Evolutionary conservation across 2,888 invertebrate species (phyloP).

Genomic region (Pandemis cinnamomeana): DNA sequence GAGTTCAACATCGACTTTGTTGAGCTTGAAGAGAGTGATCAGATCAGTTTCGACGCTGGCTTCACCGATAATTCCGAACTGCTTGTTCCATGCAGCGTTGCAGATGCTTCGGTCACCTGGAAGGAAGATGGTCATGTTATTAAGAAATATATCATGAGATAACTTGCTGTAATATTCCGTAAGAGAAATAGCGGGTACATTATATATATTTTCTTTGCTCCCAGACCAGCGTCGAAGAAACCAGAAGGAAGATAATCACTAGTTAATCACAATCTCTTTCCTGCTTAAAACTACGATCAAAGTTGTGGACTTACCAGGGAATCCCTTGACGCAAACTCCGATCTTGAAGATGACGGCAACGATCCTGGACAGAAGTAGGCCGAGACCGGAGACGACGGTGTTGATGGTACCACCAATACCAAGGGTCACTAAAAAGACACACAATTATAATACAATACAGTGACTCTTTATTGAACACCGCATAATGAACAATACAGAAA

Average conservation of each 20-base stretch:
- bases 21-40: neutral
- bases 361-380: slow-evolving; percentile 1
- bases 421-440: neutral
- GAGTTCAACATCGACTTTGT: neutral
- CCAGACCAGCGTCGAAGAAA: too few relatives aligned
- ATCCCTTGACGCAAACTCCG: slow-evolving; percentile 28
- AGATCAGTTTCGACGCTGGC: neutral
- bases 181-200: too few relatives aligned
- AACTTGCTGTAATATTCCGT: too few relatives aligned
- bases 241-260: too few relatives aligned
- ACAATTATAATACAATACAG: neutral
- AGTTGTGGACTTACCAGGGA: slow-evolving; percentile 6
- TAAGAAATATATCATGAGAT: too few relatives aligned
- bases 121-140: neutral
- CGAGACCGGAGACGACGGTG: neutral
- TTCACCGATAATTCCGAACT: slow-evolving; percentile 1
- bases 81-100: slow-evolving; percentile 20
- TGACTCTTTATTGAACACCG: too few relatives aligned
- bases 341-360: slow-evolving; percentile 34
- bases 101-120: slow-evolving; percentile 24
- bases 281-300: too few relatives aligned
- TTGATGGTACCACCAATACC: slow-evolving; percentile 2
- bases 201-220: too few relatives aligned
- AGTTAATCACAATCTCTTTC: too few relatives aligned
- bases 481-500: too few relatives aligned